Evolutionary conservation across 2,113 vertebrate genomes (phyloP).

Genomic region (Lophius piscatorius): DNA sequence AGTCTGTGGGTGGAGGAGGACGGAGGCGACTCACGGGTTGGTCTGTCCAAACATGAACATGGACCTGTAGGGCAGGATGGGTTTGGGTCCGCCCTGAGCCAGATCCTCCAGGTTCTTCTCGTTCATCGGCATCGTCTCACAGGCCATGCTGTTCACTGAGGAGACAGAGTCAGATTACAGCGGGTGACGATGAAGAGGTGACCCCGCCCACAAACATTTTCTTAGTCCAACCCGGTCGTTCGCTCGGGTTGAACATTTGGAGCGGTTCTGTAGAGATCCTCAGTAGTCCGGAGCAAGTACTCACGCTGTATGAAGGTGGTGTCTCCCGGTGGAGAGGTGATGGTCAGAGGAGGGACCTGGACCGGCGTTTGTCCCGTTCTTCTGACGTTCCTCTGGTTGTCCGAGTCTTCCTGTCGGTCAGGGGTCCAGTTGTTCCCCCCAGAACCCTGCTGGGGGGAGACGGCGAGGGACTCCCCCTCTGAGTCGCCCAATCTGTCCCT

Average conservation of each 20-base stretch:
- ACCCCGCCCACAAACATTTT: no score
- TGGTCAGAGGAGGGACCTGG: constrained; percentile 86
- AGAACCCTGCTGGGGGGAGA: constrained; percentile 79
- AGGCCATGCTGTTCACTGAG: constrained; percentile 89
- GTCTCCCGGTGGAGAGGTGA: constrained; percentile 85
- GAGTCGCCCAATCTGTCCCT: constrained; percentile 81
- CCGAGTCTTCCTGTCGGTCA: constrained; percentile 87
- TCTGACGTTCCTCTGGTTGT: constrained; percentile 90
- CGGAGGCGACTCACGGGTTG: constrained; percentile 87
- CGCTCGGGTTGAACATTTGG: no score
- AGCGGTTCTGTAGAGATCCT: no score
- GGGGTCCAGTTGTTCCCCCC: constrained; percentile 79
- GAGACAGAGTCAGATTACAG: constrained; percentile 13
- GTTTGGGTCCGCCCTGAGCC: constrained; percentile 81
- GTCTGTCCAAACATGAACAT: constrained; percentile 94
- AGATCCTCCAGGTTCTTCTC: constrained; percentile 86
- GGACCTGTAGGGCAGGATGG: constrained; percentile 94
- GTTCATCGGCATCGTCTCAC: constrained; percentile 83
- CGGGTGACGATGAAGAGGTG: no score
- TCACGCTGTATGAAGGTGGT: constrained; percentile 87
- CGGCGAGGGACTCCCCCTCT: constrained; percentile 72
- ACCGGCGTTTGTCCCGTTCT: constrained; percentile 80
- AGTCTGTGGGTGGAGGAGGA: not conserved
- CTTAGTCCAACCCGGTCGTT: no score
- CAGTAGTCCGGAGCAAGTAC: constrained; percentile 53